Evolutionary conservation across 2,888 invertebrate species (phyloP).

Genomic region (Papilio protenor): DNA sequence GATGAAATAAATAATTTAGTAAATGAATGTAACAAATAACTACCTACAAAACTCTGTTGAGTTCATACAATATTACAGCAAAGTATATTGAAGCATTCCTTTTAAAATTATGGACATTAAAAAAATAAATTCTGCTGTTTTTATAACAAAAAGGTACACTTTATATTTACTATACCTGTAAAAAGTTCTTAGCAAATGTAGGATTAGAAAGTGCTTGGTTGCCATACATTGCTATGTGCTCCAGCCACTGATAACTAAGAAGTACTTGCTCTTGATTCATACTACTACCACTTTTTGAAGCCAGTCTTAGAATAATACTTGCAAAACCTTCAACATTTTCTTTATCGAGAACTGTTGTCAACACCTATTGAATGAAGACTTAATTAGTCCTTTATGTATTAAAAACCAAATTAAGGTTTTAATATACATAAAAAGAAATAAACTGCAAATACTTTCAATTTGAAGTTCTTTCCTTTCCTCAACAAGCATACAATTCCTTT

Average conservation of each 20-base stretch:
- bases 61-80: no score
- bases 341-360: conserved; percentile 74
- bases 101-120: no score
- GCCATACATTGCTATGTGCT: conserved; percentile 84
- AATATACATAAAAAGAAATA: background rate
- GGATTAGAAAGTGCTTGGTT: conserved; percentile 77
- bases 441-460: background rate
- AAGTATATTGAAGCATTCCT: background rate
- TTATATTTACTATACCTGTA: conserved; percentile 70
- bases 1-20: background rate
- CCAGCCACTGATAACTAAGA: conserved; percentile 87
- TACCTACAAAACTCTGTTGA: background rate
- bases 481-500: background rate
- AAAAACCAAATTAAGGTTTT: background rate
- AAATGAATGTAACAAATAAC: background rate
- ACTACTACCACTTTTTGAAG: conserved; percentile 68
- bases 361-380: conserved; percentile 65
- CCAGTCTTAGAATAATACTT: conserved; percentile 79
- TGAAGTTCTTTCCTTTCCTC: background rate
- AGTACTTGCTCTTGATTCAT: conserved; percentile 73
- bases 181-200: conserved; percentile 73
- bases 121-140: background rate
- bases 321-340: conserved; percentile 80
- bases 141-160: background rate
- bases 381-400: no score